Conservation (phyloP, 2,113 vertebrate genomes). For the Misgurnus anguillicaudatus region DNA sequence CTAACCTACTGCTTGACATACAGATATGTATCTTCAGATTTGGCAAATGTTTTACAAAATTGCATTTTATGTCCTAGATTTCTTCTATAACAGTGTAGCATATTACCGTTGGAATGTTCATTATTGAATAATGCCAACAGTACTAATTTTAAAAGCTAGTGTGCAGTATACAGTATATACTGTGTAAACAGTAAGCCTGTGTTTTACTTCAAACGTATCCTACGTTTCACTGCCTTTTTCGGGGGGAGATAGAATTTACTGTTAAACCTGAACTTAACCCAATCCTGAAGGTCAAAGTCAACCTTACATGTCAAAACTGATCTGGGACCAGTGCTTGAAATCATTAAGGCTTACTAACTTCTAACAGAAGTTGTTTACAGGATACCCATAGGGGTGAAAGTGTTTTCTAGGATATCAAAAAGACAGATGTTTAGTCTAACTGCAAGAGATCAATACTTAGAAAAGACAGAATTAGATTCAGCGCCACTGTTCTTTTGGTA, state of each 20-base stretch:
- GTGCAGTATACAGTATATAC: neutral
- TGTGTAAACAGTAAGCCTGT: no score
- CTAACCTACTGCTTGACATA: no score
- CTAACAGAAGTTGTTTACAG: conserved; percentile 20
- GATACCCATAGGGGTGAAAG: conserved; percentile 20
- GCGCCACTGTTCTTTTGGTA: neutral
- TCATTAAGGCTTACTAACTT: neutral
- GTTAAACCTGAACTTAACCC: neutral
- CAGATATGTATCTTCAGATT: no score
- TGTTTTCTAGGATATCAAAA: conserved; percentile 33
- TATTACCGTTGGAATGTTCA: neutral
- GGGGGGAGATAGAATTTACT: conserved; percentile 70
- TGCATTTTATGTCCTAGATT: no score
- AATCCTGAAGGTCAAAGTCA: conserved; percentile 2
- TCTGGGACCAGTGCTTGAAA: conserved; percentile 7
- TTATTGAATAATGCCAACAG: neutral
- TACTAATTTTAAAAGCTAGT: no score
- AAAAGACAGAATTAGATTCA: conserved; percentile 19
- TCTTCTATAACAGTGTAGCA: neutral
- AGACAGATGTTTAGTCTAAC: conserved; percentile 19
- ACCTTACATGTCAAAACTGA: conserved; percentile 18
- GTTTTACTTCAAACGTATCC: neutral
- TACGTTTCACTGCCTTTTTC: conserved; percentile 71
- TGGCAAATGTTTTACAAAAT: no score
- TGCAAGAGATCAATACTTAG: neutral